Evolutionary conservation across 2,797 vertebrate species (phyloP), one percentile per base, ranked within the genome.

Genomic region (Hemibagrus guttatus): DNA sequence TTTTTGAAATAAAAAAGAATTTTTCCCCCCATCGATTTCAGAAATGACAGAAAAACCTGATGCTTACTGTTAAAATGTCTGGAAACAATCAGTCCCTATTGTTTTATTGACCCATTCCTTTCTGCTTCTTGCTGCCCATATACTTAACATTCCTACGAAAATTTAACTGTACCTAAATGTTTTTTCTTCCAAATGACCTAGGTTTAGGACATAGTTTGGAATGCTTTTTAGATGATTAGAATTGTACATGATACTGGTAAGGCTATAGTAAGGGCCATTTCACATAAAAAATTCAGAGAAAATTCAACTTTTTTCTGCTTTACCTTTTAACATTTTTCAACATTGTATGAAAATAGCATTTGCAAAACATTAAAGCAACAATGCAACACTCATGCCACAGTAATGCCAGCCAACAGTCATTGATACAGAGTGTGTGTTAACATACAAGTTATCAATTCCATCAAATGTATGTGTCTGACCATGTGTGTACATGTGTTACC

Each of bases 401-500:
- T 39, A 39, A 39, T 39, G 35, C 4, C 35, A 23, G 19, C 35
- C 35, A 71, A 42, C 19, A 42, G 35, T 71, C 1, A 39, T 21
- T 21, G 8, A 19, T 6, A 6, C 16, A 66, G 3, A 35, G 1
- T 31, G 6, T 35, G 28, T 68, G 64, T 6, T 66, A 31, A 31
- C 31, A 13, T 66, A 66, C 64, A 66, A 13, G 13, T n/a, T 66
- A 9, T 69, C 31, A 69, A 39, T 39, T 39, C 2, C 17, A 39
- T 69, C 66, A 39, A 69, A 19, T 69, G 11, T 59, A 23, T 61
- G 52, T 83, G 49, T 39, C 5, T 71, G 21, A 28, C 23, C 28
- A 19, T 71, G 12, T 54, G 84, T 71, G 35, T 19, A 69, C 39
- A 39, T 42, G 56, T 78, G 17, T 80, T 71, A 99, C 98, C 98